Evolutionary conservation across 2,113 vertebrate species (phyloP).

Genomic region (Rhodinocichla rosea): DNA sequence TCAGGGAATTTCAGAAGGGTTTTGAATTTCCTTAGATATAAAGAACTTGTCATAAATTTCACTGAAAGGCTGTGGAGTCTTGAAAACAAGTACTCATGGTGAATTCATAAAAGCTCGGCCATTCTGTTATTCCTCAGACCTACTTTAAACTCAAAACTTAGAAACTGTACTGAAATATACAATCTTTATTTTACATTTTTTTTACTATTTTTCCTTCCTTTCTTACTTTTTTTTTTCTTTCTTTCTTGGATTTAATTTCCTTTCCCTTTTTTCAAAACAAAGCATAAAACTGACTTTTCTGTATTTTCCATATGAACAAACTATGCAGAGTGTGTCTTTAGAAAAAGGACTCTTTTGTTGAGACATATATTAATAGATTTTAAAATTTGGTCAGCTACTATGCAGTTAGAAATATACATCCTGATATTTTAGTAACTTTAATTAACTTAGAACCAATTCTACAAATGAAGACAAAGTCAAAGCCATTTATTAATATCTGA

Average conservation of each 20-base stretch:
- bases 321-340: background rate
- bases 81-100: constrained; percentile 32
- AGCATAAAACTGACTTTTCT: background rate
- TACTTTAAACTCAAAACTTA: background rate
- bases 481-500: background rate
- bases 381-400: background rate
- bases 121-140: background rate
- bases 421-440: background rate
- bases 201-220: background rate
- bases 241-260: background rate
- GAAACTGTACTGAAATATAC: background rate
- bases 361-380: background rate
- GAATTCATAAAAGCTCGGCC: constrained; percentile 38
- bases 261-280: background rate
- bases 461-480: background rate
- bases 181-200: background rate
- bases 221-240: background rate
- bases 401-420: background rate
- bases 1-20: constrained; percentile 26
- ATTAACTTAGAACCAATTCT: background rate
- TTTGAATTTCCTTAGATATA: constrained; percentile 48
- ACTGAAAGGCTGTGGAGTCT: background rate
- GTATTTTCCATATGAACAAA: background rate
- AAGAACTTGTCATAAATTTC: constrained; percentile 48
- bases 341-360: background rate